Evolutionary conservation across 2,888 invertebrate species (phyloP), one percentile per base, ranked within the genome.

Genomic region (Standfussiana lucernea): DNA sequence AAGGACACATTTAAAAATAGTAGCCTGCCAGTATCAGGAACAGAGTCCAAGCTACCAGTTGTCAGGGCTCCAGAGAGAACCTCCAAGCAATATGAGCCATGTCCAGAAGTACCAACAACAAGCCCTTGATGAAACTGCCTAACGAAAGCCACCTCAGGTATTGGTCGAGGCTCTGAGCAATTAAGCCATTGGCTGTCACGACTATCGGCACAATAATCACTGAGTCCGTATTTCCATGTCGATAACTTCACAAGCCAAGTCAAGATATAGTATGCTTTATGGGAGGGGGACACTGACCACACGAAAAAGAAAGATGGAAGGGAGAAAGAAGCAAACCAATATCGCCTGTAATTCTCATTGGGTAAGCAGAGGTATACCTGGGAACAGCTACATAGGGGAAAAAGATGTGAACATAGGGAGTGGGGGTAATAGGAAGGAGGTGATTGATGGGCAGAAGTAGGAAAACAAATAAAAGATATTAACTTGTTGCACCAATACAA

Each of bases 401-500:
- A 35, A 10, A 24, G 3, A 50, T n/a, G 53, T 53, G n/a, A 13
- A n/a, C 8, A 21, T 50, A 50, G 24, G 8, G 8, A 21, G 11
- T 11, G 35, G 32, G 10, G 21, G 1, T 59, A 24, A 21, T 10
- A 32, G 7, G 5, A n/a, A 13, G n/a, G 15, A 56, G 13, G 7
- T 8, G 2, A 32, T 18, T 59, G 18, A 32, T 59, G 37, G 24
- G 37, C 2, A 18, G 24, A 21, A 35, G 1, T 8, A 21, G 13
- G 75, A 28, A 72, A 62, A 24, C 15, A 67, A 83, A 80, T 71
- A 85, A 82, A 81, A 56, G 2, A n/a, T 21, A 10, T 69, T 24
- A 53, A 71, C 50, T 71, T 77, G 65, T 88, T 91, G 88, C 88
- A 91, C 75, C 88, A 89, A 88, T 91, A 92, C 89, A 87, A 87